Evolutionary conservation across 2,888 invertebrate species (phyloP).

Genomic region (Onthophagus sagittarius): DNA sequence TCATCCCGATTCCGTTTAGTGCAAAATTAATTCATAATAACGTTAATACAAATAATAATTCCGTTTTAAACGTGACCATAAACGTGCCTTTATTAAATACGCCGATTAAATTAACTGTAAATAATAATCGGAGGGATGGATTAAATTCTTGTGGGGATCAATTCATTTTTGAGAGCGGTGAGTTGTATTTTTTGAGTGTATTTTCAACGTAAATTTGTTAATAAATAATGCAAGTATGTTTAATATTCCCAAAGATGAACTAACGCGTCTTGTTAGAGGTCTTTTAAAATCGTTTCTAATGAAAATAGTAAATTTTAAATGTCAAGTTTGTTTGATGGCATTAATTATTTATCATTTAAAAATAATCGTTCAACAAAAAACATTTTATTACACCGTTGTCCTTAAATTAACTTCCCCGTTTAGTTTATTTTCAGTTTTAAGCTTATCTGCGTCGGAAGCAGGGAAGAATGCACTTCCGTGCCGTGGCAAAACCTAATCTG

Average conservation of each 20-base stretch:
- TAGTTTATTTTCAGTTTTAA: no score
- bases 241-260: background rate
- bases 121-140: background rate
- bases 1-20: background rate
- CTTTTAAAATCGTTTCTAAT: no score
- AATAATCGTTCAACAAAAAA: no score
- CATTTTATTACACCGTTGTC: no score
- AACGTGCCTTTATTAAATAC: background rate
- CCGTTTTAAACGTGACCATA: background rate
- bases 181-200: background rate
- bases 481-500: conserved; percentile 1
- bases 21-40: background rate
- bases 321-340: background rate
- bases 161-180: background rate
- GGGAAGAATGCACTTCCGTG: background rate
- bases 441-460: background rate
- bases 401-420: no score
- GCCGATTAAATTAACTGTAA: background rate
- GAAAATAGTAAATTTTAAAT: background rate
- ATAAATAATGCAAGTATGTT: background rate
- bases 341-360: no score
- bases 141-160: background rate
- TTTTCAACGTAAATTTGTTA: background rate
- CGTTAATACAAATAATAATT: background rate
- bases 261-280: background rate